These are phyloP conservation scores for Drosophila lacicola DNA, from an alignment of 2,888 invertebrate genomes.

Conservation along the genomic window DNA sequence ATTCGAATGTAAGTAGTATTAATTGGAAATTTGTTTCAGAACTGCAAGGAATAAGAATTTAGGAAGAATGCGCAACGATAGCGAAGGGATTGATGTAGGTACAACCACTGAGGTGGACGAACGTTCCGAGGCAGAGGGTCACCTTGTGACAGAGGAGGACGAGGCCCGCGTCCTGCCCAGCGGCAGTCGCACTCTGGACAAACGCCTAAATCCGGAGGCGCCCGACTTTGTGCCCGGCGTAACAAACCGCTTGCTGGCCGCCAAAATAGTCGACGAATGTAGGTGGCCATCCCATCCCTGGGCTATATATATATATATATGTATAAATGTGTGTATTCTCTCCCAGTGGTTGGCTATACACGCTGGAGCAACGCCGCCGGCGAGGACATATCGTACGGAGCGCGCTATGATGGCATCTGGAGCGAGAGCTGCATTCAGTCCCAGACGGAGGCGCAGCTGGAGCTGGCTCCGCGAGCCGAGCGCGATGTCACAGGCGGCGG, in stretches of 20 bases:
- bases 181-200: conserved; percentile 40
- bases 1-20: conserved; percentile 8
- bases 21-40: conserved; percentile 4
- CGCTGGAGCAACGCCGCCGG: conserved; percentile 50
- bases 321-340: too few species aligned
- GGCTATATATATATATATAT: too few species aligned
- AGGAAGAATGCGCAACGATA: conserved; percentile 30
- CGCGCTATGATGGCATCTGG: conserved; percentile 64
- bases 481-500: not conserved
- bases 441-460: conserved; percentile 10
- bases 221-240: conserved; percentile 64
- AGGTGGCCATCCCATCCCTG: conserved; percentile 1
- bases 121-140: conserved; percentile 2
- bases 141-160: not conserved
- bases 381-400: conserved; percentile 46
- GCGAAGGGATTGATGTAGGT: conserved; percentile 10
- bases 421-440: conserved; percentile 37
- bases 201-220: conserved; percentile 66
- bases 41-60: conserved; percentile 14
- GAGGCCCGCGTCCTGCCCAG: conserved; percentile 11
- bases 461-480: not conserved
- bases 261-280: conserved; percentile 50
- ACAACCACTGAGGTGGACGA: conserved; percentile 20
- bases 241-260: conserved; percentile 25
- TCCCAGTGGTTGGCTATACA: conserved; percentile 46